A percentile compares a stretch with the other conserved stretches of the same genome.
Evolutionary conservation across 1,140 invertebrate species (phyloP).

Genomic region (Melanaphis sacchari): DNA sequence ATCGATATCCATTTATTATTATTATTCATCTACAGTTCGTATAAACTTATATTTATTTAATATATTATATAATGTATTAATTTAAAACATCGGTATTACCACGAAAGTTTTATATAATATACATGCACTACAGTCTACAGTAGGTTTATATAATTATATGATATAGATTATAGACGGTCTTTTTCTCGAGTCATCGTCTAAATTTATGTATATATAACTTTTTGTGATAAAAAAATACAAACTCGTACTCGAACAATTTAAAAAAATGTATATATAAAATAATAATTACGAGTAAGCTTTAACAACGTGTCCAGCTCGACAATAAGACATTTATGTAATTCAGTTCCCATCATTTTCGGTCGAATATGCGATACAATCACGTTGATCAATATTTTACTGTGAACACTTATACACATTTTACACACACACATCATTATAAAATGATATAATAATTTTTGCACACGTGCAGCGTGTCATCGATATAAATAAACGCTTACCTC

Average conservation of each 20-base stretch:
- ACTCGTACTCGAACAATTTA: not conserved
- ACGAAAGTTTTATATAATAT: not conserved
- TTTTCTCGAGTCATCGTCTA: not conserved
- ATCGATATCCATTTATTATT: not conserved
- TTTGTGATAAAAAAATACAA: not conserved
- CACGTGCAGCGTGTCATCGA: not conserved
- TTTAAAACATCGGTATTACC: not conserved
- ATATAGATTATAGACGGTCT: not conserved
- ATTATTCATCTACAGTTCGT: no score
- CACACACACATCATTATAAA: not conserved
- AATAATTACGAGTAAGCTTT: constrained; percentile 7
- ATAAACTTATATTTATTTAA: no score
- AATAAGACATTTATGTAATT: not conserved
- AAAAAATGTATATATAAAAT: not conserved
- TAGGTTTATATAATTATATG: not conserved
- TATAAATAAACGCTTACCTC: constrained; percentile 9
- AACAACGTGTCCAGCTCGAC: not conserved
- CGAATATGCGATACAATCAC: not conserved
- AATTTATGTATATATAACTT: not conserved
- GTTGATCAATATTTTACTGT: not conserved
- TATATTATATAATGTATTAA: not conserved
- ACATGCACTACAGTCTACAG: not conserved
- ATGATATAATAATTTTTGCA: not conserved
- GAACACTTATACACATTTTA: not conserved
- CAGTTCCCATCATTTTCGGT: constrained; percentile 16